Evolutionary conservation across 2,888 invertebrate genomes (phyloP), one percentile per base, ranked within the genome.

Genomic region (Blera fallax): DNA sequence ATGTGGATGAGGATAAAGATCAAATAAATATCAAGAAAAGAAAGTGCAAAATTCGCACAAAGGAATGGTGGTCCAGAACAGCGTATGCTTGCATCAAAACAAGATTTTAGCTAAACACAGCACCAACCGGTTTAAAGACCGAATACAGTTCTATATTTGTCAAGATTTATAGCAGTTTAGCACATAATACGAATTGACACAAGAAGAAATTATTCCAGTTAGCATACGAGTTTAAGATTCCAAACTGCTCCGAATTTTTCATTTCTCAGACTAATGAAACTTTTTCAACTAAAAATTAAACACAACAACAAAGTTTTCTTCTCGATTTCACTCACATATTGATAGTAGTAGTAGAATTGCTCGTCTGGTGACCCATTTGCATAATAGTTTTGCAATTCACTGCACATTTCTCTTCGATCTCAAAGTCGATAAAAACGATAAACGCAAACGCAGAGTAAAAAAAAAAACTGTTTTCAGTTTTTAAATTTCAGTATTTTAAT

Each of bases 301-400:
- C 50, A 37, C 7, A 60, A 72, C 18, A 21, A 48, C 0, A 48
- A 58, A 34, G 14, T 45, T 29, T 3, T 24, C 24, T 3, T 24
- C 24, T 8, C 40, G 18, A 84, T 69, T 58, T 67, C 72, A 88
- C 88, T 87, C 82, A 88, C 88, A 85, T 88, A 85, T 85, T 85
- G 85, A 78, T 87, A 88, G 60, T 87, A 88, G 84, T 87, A 88
- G 64, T 87, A 88, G 74, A 77, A 83, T 74, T 87, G 88, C 77
- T 87, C 87, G 77, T 87, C 87, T 73, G 88, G 72, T 87, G 87
- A 82, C 78, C 87, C 87, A 88, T 88, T 88, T 85, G 87, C 81
- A 79, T 85, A 88, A 87, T 74, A 85, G 78, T 87, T 88, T 83
- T 88, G 88, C 77, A 88, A 85, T 87, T 88, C 88, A 87, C 88